Evolutionary conservation across 2,113 vertebrate species (phyloP).

Genomic region (Serinus canaria): DNA sequence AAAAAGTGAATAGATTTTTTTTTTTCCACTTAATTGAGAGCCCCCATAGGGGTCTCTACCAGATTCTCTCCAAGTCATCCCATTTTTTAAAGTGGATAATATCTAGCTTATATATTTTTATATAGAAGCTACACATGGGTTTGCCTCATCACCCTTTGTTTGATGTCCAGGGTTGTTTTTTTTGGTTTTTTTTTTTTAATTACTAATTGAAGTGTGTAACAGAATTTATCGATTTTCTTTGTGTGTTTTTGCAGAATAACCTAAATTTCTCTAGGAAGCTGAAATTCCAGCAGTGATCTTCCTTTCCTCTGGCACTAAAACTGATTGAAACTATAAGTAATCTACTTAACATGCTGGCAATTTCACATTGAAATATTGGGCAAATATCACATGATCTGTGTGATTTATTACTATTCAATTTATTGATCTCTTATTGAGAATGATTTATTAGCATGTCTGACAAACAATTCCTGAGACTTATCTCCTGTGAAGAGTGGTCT

Average conservation of each 20-base stretch:
- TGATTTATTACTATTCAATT: slow-evolving; percentile 14
- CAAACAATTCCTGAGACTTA: background rate
- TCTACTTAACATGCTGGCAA: background rate
- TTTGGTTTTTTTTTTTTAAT: rapidly evolving
- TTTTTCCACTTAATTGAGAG: background rate
- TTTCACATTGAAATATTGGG: background rate
- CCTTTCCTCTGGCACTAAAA: background rate
- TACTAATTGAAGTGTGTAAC: background rate
- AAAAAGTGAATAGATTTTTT: background rate
- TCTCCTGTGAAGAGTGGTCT: background rate
- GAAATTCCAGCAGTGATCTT: background rate
- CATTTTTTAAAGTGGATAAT: background rate
- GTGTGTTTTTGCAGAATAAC: background rate
- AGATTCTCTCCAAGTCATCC: background rate
- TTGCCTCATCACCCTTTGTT: background rate
- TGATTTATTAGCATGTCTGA: background rate
- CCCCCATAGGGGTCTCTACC: background rate
- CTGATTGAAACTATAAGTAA: background rate
- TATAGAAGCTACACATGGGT: background rate
- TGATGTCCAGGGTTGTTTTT: background rate
- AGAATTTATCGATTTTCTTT: background rate
- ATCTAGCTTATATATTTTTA: background rate
- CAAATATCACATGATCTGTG: background rate
- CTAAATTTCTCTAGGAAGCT: background rate
- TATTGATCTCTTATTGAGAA: slow-evolving; percentile 16